Percentiles rank a stretch among this genome's conserved stretches.
phyloP scores from a whole-genome alignment of 1,140 invertebrate genomes.

The Calephelis nemesis region DNA sequence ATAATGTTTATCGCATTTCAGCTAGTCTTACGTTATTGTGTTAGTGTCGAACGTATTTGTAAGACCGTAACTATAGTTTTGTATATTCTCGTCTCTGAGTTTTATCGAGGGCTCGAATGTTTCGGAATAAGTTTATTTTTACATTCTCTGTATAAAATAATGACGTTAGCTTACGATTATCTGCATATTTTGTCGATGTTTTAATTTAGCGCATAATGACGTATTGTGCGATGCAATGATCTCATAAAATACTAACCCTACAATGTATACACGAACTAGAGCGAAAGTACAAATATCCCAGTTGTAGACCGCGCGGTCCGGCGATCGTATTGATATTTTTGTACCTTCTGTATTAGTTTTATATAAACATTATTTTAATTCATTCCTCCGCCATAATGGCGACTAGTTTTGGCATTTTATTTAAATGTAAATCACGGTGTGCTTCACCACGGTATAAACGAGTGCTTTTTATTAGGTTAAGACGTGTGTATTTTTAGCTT shows the following conservation, averaged over 20 bases:
- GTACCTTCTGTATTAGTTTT: conserved; percentile 72
- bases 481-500: conserved; percentile 78
- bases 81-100: conserved; percentile 71
- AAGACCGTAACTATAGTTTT: conserved; percentile 67
- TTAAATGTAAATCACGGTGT: conserved; percentile 29
- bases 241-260: conserved; percentile 76
- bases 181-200: conserved; percentile 75
- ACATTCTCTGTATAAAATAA: conserved; percentile 58
- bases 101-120: conserved; percentile 50
- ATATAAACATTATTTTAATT: conserved; percentile 60
- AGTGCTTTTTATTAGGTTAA: conserved; percentile 78
- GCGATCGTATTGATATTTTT: conserved; percentile 65
- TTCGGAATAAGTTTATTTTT: conserved; percentile 55
- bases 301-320: conserved; percentile 33
- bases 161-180: conserved; percentile 60
- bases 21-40: conserved; percentile 75
- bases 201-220: conserved; percentile 67
- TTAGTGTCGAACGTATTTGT: conserved; percentile 68
- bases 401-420: conserved; percentile 55
- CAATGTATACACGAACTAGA: conserved; percentile 59
- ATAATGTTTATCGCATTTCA: conserved; percentile 77
- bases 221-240: conserved; percentile 66
- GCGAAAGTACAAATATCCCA: conserved; percentile 75
- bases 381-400: conserved; percentile 64
- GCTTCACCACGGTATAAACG: conserved; percentile 58